Conservation (phyloP, 2,888 invertebrate species). For the Gastracanthus pulcherrimus region DNA sequence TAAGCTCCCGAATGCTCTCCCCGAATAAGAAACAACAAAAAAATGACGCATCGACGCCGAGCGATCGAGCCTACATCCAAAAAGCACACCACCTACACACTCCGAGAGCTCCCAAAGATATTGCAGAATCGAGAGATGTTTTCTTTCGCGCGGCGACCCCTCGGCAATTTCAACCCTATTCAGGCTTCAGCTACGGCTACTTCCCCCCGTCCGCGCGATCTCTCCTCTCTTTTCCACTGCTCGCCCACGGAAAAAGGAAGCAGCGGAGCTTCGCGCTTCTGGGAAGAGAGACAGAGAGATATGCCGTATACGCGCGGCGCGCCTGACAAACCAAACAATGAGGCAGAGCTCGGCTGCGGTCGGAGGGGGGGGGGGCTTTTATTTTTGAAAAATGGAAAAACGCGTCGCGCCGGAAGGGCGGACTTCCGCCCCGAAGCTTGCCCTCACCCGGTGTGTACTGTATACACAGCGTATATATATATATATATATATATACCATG, state of each 20-base stretch:
- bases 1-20: not conserved
- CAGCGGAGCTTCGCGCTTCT: not conserved
- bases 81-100: not conserved
- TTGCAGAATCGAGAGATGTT: constrained; percentile 52
- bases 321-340: constrained; percentile 72
- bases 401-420: constrained; percentile 68
- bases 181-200: constrained; percentile 2
- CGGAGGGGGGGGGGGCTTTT: too few species aligned
- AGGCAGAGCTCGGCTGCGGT: constrained; percentile 66
- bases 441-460: constrained; percentile 49
- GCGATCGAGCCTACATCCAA: constrained; percentile 39
- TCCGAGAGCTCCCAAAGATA: not conserved
- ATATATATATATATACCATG: too few species aligned
- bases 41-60: constrained; percentile 33
- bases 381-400: constrained; percentile 76
- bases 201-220: constrained; percentile 31
- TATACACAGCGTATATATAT: too few species aligned
- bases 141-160: constrained; percentile 48
- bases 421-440: constrained; percentile 72
- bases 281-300: not conserved
- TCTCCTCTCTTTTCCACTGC: constrained; percentile 39
- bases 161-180: constrained; percentile 57
- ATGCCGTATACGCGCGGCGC: not conserved
- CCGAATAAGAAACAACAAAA: not conserved
- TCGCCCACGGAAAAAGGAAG: not conserved